Conservation (phyloP, 2,797 vertebrate species). For the Lepus oiostolus region DNA sequence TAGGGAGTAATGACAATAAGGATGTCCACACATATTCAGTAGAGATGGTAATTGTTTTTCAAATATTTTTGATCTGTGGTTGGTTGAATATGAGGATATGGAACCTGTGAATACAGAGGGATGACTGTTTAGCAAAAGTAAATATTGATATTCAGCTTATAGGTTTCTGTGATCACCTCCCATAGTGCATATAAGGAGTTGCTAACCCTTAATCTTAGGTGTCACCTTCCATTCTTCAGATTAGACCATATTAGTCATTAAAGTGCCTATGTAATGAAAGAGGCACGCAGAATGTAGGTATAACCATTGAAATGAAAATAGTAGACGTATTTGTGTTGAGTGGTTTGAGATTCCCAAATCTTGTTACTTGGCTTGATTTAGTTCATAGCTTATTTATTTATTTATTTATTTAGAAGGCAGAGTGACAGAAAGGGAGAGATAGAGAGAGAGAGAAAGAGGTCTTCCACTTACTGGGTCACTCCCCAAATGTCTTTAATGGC, state of each 20-base stretch:
- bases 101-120: neutral
- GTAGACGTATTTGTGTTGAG: constrained; percentile 9
- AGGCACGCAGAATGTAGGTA: neutral
- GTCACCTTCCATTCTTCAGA: neutral
- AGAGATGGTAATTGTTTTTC: neutral
- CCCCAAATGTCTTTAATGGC: too few relatives aligned
- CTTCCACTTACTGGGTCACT: too few relatives aligned
- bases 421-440: too few relatives aligned
- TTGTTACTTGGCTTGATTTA: neutral
- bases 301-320: constrained; percentile 7
- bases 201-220: neutral
- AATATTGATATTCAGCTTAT: neutral
- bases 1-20: neutral
- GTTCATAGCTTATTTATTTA: neutral
- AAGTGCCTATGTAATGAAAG: neutral
- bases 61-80: neutral
- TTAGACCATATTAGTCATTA: neutral
- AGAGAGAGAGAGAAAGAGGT: too few relatives aligned
- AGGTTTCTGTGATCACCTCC: neutral
- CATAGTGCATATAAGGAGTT: neutral
- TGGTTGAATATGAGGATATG: neutral
- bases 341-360: neutral
- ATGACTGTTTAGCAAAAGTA: neutral
- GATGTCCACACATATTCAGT: neutral
- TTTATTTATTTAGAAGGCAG: too few relatives aligned